Conservation (phyloP, 1,140 invertebrate genomes). For the Diorhabda carinulata region DNA sequence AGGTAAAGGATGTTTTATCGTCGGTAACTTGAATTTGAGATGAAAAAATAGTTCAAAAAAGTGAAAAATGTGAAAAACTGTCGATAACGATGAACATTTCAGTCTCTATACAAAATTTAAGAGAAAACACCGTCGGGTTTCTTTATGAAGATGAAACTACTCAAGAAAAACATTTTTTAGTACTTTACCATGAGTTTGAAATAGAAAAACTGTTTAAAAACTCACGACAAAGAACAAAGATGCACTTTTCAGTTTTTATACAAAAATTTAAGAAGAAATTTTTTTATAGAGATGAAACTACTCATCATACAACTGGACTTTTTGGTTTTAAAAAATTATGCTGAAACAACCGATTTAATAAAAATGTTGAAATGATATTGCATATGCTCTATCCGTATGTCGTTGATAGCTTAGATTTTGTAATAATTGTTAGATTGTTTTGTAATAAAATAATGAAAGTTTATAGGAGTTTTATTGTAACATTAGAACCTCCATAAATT, state of each 20-base stretch:
- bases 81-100: not conserved
- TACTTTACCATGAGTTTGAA: too few relatives aligned
- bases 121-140: not conserved
- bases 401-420: slow-evolving; percentile 16
- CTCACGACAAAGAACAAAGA: too few relatives aligned
- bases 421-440: slow-evolving; percentile 18
- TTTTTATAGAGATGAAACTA: not conserved
- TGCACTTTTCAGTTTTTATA: not conserved
- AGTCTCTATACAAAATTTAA: not conserved
- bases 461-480: not conserved
- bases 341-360: too few relatives aligned
- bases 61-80: too few relatives aligned
- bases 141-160: not conserved
- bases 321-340: too few relatives aligned
- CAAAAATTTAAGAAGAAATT: not conserved
- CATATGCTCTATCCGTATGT: slow-evolving; percentile 1
- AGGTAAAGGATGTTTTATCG: not conserved
- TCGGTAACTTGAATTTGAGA: too few relatives aligned
- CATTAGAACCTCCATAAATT: too few relatives aligned
- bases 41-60: too few relatives aligned
- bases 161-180: not conserved
- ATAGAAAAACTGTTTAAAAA: too few relatives aligned
- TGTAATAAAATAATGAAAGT: slow-evolving; percentile 16
- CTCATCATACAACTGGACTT: not conserved
- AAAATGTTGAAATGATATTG: too few relatives aligned